Conservation (phyloP, 2,888 invertebrate genomes). For the Pogonocherus hispidulus region DNA sequence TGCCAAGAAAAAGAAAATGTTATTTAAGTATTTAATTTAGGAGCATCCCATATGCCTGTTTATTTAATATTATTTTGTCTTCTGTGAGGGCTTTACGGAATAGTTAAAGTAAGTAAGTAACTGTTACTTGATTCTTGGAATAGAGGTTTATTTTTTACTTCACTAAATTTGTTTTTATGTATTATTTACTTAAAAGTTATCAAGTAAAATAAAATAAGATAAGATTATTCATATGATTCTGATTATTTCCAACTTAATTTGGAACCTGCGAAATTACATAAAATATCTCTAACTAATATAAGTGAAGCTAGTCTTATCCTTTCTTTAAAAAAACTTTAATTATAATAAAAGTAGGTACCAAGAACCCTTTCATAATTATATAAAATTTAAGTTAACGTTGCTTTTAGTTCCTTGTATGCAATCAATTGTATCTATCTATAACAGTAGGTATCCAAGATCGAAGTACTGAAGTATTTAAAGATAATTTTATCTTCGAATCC, state of each 20-base stretch:
- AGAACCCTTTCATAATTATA: too few species aligned
- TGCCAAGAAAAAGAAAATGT: constrained; percentile 22
- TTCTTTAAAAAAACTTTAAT: background rate
- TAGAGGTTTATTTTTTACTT: background rate
- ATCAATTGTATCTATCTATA: too few species aligned
- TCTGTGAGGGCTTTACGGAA: background rate
- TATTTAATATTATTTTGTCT: constrained; percentile 29
- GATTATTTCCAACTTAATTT: constrained; percentile 7
- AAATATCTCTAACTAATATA: constrained; percentile 12
- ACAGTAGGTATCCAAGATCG: too few species aligned
- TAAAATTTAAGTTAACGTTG: too few species aligned
- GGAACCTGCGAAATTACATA: background rate
- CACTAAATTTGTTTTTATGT: background rate
- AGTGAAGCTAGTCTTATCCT: constrained; percentile 1
- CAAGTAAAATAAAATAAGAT: background rate
- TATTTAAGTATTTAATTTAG: constrained; percentile 23
- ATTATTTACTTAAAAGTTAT: constrained; percentile 1
- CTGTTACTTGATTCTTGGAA: background rate
- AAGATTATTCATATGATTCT: constrained; percentile 1
- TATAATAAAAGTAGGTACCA: too few species aligned
- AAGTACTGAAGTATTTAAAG: too few species aligned
- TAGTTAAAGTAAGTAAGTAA: constrained; percentile 22
- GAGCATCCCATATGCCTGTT: constrained; percentile 19
- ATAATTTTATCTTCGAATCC: too few species aligned
- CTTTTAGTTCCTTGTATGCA: too few species aligned